A percentile compares a stretch with the other conserved stretches of the same genome.
Conservation (phyloP, 2,888 invertebrate species). For the Callosobruchus maculatus region DNA sequence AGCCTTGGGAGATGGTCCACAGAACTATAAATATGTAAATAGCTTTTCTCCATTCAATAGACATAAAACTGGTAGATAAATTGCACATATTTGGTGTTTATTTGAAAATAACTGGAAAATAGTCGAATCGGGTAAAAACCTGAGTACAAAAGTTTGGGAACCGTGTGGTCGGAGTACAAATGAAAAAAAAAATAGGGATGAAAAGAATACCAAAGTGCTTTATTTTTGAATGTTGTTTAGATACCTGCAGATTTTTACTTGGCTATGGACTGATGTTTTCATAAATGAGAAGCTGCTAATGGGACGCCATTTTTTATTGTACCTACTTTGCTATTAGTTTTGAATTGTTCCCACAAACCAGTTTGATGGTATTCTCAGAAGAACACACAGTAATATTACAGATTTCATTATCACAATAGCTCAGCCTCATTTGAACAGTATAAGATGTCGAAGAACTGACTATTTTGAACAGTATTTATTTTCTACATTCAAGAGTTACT, state of each 20-base stretch:
- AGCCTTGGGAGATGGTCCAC: neutral
- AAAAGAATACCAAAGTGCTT: constrained; percentile 49
- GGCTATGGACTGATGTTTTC: constrained; percentile 37
- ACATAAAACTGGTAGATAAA: constrained; percentile 37
- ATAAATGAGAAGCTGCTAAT: constrained; percentile 25
- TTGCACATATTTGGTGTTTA: constrained; percentile 46
- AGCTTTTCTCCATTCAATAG: constrained; percentile 47
- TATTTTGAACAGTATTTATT: no score
- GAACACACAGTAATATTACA: no score
- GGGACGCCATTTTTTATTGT: neutral
- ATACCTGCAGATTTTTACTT: constrained; percentile 51
- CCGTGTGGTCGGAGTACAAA: constrained; percentile 40
- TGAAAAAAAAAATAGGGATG: constrained; percentile 35
- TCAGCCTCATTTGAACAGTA: no score
- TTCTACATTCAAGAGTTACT: neutral
- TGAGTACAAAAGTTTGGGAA: constrained; percentile 47
- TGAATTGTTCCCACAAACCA: neutral
- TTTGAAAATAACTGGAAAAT: constrained; percentile 40
- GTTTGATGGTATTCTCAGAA: neutral
- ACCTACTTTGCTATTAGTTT: neutral
- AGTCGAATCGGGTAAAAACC: constrained; percentile 40
- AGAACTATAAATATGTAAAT: constrained; percentile 35
- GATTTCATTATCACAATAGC: no score
- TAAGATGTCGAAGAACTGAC: no score
- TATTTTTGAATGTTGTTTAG: constrained; percentile 45